Base-by-base conservation (phyloP, 1,140 invertebrate genomes). In the Alviniconcha marisindica region DNA sequence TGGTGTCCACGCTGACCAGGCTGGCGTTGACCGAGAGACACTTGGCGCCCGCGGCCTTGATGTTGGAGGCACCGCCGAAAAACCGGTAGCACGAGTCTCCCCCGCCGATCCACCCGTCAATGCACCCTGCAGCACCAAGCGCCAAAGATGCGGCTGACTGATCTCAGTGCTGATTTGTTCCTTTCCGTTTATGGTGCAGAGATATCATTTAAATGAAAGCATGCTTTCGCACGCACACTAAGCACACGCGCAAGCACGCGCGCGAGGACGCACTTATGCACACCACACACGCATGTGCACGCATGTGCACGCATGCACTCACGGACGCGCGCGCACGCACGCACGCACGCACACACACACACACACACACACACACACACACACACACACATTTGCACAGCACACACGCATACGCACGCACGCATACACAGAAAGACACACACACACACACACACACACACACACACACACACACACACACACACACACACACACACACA, bases 1-100 rank as follows among this genome's bases (percentile, higher is more conserved):
- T 92, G 21, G 91, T 94, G 14, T 92, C 90, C 60, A 95, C 93
- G 48, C 94, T 94, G 18, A 95, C 84, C n/a, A 95, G 91, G 38
- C 92, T 89, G 18, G 94, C 93, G 38, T 93, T 92, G 4, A 83
- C 40, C 0, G 44, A 36, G 21, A 60, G 31, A 82, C 90, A 91
- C 24, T 82, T 84, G 42, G 74, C 78, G 18, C 40, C 28, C 21
- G 90, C 89, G 18, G 63, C 48, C n/a, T 85, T 63, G 54, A 83
- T 48, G 33, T 56, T 48, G 4, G 14, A 28, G 15, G 76, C 77
- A 12, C 78, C 81, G 12, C 28, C 54, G 48, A 86, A 85, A 33
- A 88, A 84, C 15, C 44, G 79, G 80, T 91, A 91, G 73, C 90
- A 91, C 40, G 87, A 83, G 60, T 78, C 84, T 74, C 44, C 33